These are phyloP conservation scores for Pogoniulus pusillus DNA, from an alignment of 2,797 vertebrate genomes.

Conservation along the genomic window DNA sequence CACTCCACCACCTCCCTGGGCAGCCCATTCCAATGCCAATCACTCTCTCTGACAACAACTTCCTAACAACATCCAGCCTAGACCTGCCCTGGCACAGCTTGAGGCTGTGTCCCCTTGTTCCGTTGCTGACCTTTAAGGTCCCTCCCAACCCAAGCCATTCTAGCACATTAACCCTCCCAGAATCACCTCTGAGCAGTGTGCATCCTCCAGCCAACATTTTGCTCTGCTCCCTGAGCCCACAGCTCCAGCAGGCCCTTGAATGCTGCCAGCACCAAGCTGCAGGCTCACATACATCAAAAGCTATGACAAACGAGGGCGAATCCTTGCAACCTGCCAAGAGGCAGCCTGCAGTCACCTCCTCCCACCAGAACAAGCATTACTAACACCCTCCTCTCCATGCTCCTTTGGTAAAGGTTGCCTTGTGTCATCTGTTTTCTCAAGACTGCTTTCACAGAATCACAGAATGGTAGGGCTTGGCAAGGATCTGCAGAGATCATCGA, in stretches of 20 bases:
- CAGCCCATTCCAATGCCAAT: too few relatives aligned
- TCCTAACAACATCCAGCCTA: too few relatives aligned
- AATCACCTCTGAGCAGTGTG: accelerated
- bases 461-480: too few relatives aligned
- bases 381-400: conserved; percentile 13
- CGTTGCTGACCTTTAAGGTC: too few relatives aligned
- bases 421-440: conserved; percentile 55
- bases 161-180: background rate
- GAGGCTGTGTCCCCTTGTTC: too few relatives aligned
- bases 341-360: conserved; percentile 46
- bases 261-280: background rate
- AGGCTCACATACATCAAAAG: conserved; percentile 21
- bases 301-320: background rate
- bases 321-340: background rate
- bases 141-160: too few relatives aligned
- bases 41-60: too few relatives aligned
- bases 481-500: too few relatives aligned
- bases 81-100: too few relatives aligned
- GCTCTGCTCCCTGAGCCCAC: background rate
- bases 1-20: too few relatives aligned
- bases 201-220: background rate
- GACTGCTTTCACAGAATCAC: background rate
- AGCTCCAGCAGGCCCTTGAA: too few relatives aligned
- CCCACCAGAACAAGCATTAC: conserved; percentile 48
- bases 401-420: conserved; percentile 13